phyloP scores from a whole-genome alignment of 2,888 invertebrate genomes.

The Barypeithes pellucidus region DNA sequence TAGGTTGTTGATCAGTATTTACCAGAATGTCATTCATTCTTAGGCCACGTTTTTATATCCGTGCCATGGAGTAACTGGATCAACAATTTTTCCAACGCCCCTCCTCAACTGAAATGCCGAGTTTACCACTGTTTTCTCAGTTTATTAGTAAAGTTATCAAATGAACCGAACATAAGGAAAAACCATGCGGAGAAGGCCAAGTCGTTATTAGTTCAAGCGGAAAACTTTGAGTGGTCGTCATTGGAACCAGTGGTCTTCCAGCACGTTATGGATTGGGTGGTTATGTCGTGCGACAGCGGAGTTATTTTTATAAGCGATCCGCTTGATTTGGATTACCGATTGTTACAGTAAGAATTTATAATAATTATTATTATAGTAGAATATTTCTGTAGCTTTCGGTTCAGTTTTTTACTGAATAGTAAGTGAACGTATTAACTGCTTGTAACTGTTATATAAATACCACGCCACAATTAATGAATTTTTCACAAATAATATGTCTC shows the following conservation, averaged over 20 bases:
- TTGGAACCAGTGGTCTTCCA: constrained; percentile 77
- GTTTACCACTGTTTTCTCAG: constrained; percentile 79
- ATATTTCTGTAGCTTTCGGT: too few relatives aligned
- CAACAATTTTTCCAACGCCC: constrained; percentile 69
- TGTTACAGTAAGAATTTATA: constrained; percentile 74
- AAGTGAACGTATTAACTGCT: too few relatives aligned
- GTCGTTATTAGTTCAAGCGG: constrained; percentile 74
- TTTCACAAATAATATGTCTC: too few relatives aligned
- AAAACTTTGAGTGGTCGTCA: constrained; percentile 78
- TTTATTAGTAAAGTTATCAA: constrained; percentile 81
- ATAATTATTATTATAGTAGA: too few relatives aligned
- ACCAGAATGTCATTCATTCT: constrained; percentile 81
- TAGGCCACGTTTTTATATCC: constrained; percentile 80
- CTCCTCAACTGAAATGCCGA: constrained; percentile 67
- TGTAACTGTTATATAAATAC: too few relatives aligned
- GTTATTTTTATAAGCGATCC: constrained; percentile 76
- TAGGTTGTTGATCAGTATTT: constrained; percentile 78
- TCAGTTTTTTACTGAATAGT: too few relatives aligned
- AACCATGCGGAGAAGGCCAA: constrained; percentile 71
- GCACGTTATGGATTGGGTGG: constrained; percentile 82
- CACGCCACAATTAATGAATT: too few relatives aligned
- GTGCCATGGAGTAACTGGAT: constrained; percentile 80
- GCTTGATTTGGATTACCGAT: constrained; percentile 75
- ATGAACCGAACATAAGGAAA: constrained; percentile 79
- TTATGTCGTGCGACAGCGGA: constrained; percentile 81